These are phyloP conservation scores for Gorsachius magnificus DNA, from an alignment of 2,797 vertebrate genomes.

Conservation along the genomic window DNA sequence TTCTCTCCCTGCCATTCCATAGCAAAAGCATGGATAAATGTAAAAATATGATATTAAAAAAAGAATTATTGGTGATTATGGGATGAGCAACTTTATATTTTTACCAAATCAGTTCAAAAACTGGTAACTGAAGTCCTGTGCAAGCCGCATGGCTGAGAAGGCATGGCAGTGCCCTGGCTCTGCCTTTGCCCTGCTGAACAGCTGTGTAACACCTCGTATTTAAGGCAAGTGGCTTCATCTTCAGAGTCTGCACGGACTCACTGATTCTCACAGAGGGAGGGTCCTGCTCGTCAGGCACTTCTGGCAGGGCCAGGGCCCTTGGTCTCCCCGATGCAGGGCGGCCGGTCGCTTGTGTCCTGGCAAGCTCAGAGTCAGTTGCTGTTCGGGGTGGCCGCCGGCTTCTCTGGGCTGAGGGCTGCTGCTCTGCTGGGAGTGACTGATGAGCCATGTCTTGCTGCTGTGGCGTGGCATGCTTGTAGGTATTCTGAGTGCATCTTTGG, in stretches of 20 bases:
- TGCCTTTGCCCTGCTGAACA: neutral
- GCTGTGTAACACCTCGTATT: accelerated
- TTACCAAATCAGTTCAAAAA: neutral
- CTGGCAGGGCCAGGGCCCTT: neutral
- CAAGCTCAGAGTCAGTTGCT: neutral
- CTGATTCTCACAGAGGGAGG: neutral
- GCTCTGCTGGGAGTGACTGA: neutral
- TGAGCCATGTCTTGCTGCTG: neutral
- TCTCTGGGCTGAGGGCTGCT: neutral
- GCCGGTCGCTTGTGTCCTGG: neutral
- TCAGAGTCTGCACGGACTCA: neutral
- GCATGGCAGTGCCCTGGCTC: neutral
- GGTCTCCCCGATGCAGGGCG: accelerated
- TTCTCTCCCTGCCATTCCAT: neutral
- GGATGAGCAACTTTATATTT: neutral
- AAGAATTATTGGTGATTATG: neutral
- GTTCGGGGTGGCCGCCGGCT: neutral
- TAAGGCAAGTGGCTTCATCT: neutral
- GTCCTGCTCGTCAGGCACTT: neutral
- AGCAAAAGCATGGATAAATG: neutral
- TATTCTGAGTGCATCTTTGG: neutral
- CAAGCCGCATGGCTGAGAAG: neutral
- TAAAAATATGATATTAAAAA: neutral
- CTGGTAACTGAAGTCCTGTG: neutral
- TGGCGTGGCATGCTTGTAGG: accelerated